These are phyloP conservation scores for Caenorhabditis drosophilae DNA, from an alignment of 2,888 invertebrate genomes.

Conservation along the genomic window DNA sequence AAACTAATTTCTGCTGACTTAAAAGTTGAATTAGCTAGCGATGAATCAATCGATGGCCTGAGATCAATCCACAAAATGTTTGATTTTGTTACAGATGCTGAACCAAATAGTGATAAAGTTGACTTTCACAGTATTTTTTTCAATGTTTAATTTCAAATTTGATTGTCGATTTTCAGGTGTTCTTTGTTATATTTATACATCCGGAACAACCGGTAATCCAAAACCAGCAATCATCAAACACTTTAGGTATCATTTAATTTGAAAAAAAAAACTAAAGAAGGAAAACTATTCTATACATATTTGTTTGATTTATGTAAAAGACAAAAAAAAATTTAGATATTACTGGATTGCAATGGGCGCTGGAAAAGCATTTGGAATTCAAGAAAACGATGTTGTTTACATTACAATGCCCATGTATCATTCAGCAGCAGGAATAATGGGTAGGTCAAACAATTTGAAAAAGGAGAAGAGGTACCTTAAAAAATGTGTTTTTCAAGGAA, in stretches of 20 bases:
- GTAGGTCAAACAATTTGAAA: too few species aligned
- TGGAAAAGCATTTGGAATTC: conserved; percentile 48
- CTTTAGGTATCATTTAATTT: conserved; percentile 78
- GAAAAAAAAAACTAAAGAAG: conserved; percentile 2
- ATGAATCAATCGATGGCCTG: conserved; percentile 10
- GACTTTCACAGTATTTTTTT: conserved; percentile 48
- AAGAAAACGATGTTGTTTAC: conserved; percentile 81
- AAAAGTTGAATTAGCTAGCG: conserved; percentile 43
- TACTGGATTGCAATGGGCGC: conserved; percentile 59
- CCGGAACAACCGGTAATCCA: conserved; percentile 95
- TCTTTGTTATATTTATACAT: conserved; percentile 93
- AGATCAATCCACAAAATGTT: conserved; percentile 30
- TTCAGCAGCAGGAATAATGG: conserved; percentile 85
- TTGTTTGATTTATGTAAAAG: too few species aligned
- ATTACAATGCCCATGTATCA: conserved; percentile 93
- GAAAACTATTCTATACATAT: too few species aligned
- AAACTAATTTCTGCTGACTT: conserved; percentile 44
- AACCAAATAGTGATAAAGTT: conserved; percentile 39
- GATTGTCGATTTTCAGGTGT: conserved; percentile 58
- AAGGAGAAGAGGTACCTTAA: too few species aligned
- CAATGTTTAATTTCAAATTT: not conserved
- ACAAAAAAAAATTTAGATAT: too few species aligned
- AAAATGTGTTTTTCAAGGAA: too few species aligned
- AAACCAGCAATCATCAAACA: conserved; percentile 96
- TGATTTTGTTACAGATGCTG: conserved; percentile 21